phyloP scores from a whole-genome alignment of 1,140 invertebrate species.

The Conus ventricosus region DNA sequence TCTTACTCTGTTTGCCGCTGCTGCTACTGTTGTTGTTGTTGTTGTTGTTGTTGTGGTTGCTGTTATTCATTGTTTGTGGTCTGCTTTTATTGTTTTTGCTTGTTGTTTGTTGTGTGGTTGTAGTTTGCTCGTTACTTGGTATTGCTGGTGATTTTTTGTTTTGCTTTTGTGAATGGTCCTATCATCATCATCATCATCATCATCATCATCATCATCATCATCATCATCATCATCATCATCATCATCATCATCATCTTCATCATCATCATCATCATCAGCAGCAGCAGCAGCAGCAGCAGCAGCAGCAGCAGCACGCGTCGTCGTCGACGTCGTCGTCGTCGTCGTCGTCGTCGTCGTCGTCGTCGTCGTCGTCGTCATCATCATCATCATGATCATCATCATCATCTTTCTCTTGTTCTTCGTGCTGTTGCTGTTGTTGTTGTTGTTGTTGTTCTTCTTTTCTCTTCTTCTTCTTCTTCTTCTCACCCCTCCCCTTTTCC shows the following conservation, averaged over 20 bases:
- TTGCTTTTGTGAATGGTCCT: background rate
- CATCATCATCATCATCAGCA: no score
- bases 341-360: background rate
- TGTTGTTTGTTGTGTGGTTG: background rate
- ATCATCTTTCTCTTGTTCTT: no score
- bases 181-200: slow-evolving; percentile 22
- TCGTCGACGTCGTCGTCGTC: background rate
- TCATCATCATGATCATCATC: background rate
- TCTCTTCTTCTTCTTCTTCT: background rate
- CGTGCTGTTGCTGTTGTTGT: no score
- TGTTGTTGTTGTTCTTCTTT: slow-evolving; percentile 1
- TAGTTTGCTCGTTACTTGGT: background rate
- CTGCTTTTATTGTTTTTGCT: background rate
- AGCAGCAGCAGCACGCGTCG: no score
- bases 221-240: slow-evolving; percentile 30
- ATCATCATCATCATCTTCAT: slow-evolving; percentile 2
- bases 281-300: no score
- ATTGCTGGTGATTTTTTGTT: background rate
- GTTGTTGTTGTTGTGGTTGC: no score
- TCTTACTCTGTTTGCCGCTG: no score
- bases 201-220: background rate
- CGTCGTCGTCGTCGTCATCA: no score
- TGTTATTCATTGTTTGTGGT: no score
- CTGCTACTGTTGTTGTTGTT: no score
- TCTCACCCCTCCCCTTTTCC: no score